A percentile compares a stretch with the other conserved stretches of the same genome.
phyloP scores from a whole-genome alignment of 1,140 invertebrate species.

The Leptinotarsa lineolata region DNA sequence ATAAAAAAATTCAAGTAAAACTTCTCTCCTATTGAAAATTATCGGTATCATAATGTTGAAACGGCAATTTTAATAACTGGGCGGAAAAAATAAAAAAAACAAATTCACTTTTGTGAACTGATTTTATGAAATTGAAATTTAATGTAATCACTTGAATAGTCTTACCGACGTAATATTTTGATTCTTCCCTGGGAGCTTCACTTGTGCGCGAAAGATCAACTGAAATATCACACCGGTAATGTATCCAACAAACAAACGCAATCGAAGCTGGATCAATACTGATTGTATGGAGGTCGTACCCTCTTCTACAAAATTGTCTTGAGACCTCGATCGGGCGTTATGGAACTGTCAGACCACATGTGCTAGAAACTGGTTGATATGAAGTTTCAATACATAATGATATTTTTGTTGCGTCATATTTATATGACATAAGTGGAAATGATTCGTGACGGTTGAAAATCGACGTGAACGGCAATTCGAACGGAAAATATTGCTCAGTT shows the following conservation, averaged over 20 bases:
- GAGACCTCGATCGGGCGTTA: conserved; percentile 28
- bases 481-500: no score
- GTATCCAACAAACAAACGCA: conserved; percentile 19
- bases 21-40: no score
- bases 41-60: no score
- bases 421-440: conserved; percentile 1
- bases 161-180: no score
- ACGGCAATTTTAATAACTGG: no score
- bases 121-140: no score
- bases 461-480: not conserved
- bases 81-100: no score
- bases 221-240: conserved; percentile 1
- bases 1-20: no score
- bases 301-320: conserved; percentile 31
- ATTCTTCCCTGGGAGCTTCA: no score
- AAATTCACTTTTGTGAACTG: no score
- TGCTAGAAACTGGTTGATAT: conserved; percentile 14
- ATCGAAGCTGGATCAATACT: conserved; percentile 33
- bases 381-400: conserved; percentile 15
- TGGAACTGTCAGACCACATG: conserved; percentile 18
- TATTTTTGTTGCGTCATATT: conserved; percentile 9
- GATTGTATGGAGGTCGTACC: conserved; percentile 34
- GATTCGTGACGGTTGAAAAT: not conserved
- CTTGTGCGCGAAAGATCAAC: not conserved
- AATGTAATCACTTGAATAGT: no score